Conservation (phyloP, 2,888 invertebrate species). For the Odontocerum albicorne region DNA sequence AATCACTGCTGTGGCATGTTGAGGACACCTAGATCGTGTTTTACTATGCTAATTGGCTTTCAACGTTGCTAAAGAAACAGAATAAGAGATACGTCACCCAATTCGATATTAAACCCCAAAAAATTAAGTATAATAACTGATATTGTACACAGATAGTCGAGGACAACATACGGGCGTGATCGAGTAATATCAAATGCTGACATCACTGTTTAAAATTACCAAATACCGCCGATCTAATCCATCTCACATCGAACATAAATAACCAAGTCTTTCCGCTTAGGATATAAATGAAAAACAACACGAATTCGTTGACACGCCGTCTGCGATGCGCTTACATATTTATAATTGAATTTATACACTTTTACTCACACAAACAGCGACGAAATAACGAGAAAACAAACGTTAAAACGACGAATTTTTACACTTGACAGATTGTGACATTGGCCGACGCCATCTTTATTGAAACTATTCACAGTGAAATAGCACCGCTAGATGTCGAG, state of each 20-base stretch:
- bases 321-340: not conserved
- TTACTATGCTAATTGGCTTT: no score
- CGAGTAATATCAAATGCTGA: constrained; percentile 15
- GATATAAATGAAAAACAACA: not conserved
- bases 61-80: no score
- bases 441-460: constrained; percentile 16
- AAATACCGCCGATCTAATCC: not conserved
- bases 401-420: constrained; percentile 3
- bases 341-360: not conserved
- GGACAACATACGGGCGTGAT: constrained; percentile 10
- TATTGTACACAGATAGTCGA: no score
- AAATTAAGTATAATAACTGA: no score
- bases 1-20: no score
- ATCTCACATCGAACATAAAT: constrained; percentile 5
- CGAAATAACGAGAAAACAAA: not conserved
- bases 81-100: no score
- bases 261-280: not conserved
- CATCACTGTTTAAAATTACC: constrained; percentile 18
- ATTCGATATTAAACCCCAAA: no score
- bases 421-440: constrained; percentile 13
- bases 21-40: no score
- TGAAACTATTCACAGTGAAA: constrained; percentile 8
- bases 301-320: constrained; percentile 3
- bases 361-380: not conserved
- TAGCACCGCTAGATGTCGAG: not conserved